Base-by-base conservation (phyloP, 1,140 invertebrate species). In the Bemisia tabaci region DNA sequence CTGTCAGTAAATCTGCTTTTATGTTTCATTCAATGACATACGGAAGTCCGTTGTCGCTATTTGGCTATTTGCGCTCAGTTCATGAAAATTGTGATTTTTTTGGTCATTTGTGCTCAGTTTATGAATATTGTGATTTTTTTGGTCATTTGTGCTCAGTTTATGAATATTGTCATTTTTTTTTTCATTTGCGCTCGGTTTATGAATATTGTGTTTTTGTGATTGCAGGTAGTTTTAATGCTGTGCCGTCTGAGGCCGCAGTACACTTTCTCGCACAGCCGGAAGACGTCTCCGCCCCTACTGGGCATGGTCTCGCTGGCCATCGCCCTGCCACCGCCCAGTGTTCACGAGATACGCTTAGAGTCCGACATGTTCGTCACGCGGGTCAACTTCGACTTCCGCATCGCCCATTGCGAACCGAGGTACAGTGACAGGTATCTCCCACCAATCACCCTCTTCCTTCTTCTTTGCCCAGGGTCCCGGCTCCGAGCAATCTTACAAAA, bases 321-420 rank as follows among this genome's bases (percentile, higher is more conserved):
- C 66, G 95, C 95, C 0, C 81, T 97, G 62, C 95, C 95, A 63
- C 94, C 95, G 2, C 95, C 95, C 1, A 95, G 92, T 60, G 92
- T 97, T 60, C 95, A 97, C 74, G 95, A 98, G 81, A 94, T 98
- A 65, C 84, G 94, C 65, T 82, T 98, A 65, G 95, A 97, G 78
- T 87, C 89, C 26, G 94, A 97, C 74, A 96, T 96, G 89, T 97
- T 98, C 78, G 94, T 97, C 70, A 97, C 92, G 59, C 85, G 94
- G 72, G 90, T 97, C 69, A 94, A 89, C 75, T 95, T 97, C 72
- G 92, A 98, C 78, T 95, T 98, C 78, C 87, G 89, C 80, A 91
- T 98, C 82, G 90, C 92, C 62, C 95, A 97, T 77, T 97, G 94
- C 76, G 95, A 98, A 78, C 94, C 94, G 71, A 92, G 89, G 94